These are phyloP conservation scores for Oreonectes daqikongensis DNA, from an alignment of 2,797 vertebrate genomes.

Conservation along the genomic window DNA sequence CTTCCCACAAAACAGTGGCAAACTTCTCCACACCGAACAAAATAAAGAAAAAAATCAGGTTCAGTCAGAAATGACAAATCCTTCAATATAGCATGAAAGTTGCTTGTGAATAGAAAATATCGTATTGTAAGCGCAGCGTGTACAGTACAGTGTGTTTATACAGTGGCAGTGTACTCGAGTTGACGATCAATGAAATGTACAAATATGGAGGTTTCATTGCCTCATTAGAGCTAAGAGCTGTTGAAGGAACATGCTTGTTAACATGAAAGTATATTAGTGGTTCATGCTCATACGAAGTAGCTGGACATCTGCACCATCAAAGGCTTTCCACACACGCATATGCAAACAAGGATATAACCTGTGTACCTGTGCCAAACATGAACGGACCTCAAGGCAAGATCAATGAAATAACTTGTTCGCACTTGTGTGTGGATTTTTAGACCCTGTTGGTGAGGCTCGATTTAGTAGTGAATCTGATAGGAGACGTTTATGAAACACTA, in stretches of 20 bases:
- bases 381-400: slow-evolving; percentile 48
- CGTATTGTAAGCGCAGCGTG: background rate
- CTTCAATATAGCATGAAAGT: slow-evolving; percentile 16
- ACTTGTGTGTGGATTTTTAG: slow-evolving; percentile 2
- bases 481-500: too few species aligned
- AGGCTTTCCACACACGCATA: slow-evolving; percentile 40
- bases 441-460: slow-evolving; percentile 30
- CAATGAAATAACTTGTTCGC: slow-evolving; percentile 52
- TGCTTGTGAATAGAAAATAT: background rate
- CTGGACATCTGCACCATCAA: slow-evolving; percentile 60
- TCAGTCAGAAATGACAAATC: slow-evolving; percentile 29
- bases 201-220: slow-evolving; percentile 37
- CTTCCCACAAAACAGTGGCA: slow-evolving; percentile 17
- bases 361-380: slow-evolving; percentile 56
- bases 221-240: slow-evolving; percentile 48
- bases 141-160: background rate
- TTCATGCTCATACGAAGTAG: slow-evolving; percentile 47
- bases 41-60: slow-evolving; percentile 2
- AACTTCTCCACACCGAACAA: background rate
- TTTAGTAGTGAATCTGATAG: slow-evolving; percentile 18
- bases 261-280: slow-evolving; percentile 60
- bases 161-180: background rate
- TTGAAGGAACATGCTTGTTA: slow-evolving; percentile 54
- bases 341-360: slow-evolving; percentile 47
- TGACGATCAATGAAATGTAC: slow-evolving; percentile 8